Evolutionary conservation across 2,113 vertebrate species (phyloP).

Genomic region (Bufo gargarizans): DNA sequence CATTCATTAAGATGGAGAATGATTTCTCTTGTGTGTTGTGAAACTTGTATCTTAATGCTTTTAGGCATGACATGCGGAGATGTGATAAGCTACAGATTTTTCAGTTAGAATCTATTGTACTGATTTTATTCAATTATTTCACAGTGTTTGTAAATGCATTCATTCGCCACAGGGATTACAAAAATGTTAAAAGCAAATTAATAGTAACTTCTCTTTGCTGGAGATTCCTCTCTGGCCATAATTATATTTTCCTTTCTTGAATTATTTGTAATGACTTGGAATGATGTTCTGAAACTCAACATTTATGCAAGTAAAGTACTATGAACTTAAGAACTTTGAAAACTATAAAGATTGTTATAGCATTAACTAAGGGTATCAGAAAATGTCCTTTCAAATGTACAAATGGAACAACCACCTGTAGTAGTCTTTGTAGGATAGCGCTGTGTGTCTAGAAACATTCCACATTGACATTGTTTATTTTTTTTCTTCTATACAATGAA

Average conservation of each 20-base stretch:
- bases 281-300: background rate
- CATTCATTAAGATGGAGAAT: background rate
- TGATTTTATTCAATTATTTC: constrained; percentile 9
- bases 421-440: no score
- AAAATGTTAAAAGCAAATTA: constrained; percentile 36
- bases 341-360: background rate
- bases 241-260: background rate
- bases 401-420: background rate
- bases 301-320: constrained; percentile 12
- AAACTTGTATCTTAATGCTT: constrained; percentile 4
- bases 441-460: background rate
- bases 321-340: background rate
- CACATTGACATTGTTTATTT: background rate
- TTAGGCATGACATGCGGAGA: background rate
- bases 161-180: background rate
- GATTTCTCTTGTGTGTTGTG: constrained; percentile 16
- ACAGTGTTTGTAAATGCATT: background rate
- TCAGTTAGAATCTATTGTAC: constrained; percentile 18
- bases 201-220: background rate
- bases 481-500: background rate
- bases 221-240: background rate
- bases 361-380: no score
- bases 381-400: background rate
- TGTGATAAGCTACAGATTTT: constrained; percentile 43
- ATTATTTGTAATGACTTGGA: background rate